Conservation (phyloP, 2,888 invertebrate species). For the Drosophila melanocephala region DNA sequence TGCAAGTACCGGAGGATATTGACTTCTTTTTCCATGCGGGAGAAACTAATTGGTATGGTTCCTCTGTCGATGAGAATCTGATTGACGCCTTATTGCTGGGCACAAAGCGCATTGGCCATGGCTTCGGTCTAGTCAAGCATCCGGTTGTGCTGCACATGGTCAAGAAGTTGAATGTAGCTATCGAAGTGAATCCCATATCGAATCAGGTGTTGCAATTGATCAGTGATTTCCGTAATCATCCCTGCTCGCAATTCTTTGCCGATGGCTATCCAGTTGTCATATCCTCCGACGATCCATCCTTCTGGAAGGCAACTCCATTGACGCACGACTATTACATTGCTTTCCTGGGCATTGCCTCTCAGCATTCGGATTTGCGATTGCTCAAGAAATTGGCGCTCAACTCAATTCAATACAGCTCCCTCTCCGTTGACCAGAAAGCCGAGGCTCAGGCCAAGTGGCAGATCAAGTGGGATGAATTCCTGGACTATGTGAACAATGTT, state of each 20-base stretch:
- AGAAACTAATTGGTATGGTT: conserved; percentile 92
- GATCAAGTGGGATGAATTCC: conserved; percentile 87
- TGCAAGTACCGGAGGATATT: conserved; percentile 86
- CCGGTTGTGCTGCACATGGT: conserved; percentile 88
- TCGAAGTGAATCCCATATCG: conserved; percentile 93
- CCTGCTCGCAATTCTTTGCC: conserved; percentile 88
- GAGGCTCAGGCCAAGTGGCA: conserved; percentile 87
- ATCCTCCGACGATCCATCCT: conserved; percentile 92
- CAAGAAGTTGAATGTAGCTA: conserved; percentile 88
- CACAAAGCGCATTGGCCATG: conserved; percentile 92
- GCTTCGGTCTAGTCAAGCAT: conserved; percentile 91
- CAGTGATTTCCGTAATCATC: conserved; percentile 91
- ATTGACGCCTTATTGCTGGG: conserved; percentile 92
- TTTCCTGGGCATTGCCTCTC: conserved; percentile 91
- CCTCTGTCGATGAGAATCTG: conserved; percentile 89
- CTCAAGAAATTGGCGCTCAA: conserved; percentile 91
- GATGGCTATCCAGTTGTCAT: conserved; percentile 90
- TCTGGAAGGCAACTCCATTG: conserved; percentile 90
- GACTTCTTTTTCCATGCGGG: conserved; percentile 93
- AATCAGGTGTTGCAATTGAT: conserved; percentile 91
- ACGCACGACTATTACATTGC: conserved; percentile 93
- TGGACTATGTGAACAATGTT: conserved; percentile 81
- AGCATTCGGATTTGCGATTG: conserved; percentile 89
- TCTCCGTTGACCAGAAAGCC: conserved; percentile 86
- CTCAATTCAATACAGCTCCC: conserved; percentile 90